Evolutionary conservation across 2,797 vertebrate genomes (phyloP).

Genomic region (Emys orbicularis): DNA sequence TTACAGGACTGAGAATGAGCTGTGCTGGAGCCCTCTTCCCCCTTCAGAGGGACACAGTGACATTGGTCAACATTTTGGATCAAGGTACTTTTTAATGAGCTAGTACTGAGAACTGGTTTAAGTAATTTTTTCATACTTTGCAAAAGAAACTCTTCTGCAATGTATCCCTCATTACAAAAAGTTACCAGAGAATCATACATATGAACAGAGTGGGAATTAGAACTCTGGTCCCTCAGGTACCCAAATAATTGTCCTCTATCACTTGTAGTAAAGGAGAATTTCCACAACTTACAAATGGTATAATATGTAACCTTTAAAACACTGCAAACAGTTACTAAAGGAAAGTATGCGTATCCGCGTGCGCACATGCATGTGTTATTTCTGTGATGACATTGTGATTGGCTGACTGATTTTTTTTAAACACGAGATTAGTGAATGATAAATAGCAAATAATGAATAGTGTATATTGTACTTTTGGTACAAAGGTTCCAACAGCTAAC

Average conservation of each 20-base stretch:
- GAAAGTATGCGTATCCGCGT: fast-evolving
- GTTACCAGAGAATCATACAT: neutral
- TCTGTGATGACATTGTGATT: neutral
- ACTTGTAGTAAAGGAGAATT: neutral
- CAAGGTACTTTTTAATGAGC: neutral
- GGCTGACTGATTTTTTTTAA: neutral
- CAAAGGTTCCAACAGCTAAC: neutral
- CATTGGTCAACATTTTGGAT: neutral
- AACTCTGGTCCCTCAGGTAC: neutral
- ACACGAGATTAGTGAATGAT: neutral
- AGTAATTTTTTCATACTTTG: fast-evolving
- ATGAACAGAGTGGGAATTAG: neutral
- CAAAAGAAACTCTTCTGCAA: neutral
- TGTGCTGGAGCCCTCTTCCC: neutral
- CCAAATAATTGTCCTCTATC: neutral
- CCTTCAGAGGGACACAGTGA: neutral
- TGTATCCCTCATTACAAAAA: neutral
- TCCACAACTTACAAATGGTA: neutral
- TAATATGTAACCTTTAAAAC: neutral
- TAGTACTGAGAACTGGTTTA: neutral
- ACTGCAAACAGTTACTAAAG: neutral
- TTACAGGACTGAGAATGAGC: neutral
- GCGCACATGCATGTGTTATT: neutral
- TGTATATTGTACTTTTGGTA: fast-evolving
- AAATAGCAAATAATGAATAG: neutral